Percentiles rank a stretch among this genome's conserved stretches.
These are phyloP conservation scores for Mesocentrotus franciscanus DNA, from an alignment of 53 echinoderm and acorn worm genomes.

Conservation along the genomic window DNA sequence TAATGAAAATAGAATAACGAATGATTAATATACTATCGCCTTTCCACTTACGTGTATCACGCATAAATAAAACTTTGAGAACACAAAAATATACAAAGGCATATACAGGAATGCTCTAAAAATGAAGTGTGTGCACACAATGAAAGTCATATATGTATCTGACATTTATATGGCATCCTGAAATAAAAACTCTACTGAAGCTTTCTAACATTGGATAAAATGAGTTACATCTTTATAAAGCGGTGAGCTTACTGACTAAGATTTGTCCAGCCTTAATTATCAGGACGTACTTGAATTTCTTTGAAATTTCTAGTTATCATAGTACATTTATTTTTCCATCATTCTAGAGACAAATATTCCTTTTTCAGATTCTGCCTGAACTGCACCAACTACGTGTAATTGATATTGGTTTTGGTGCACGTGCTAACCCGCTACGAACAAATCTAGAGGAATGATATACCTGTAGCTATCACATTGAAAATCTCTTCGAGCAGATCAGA, in stretches of 20 bases:
- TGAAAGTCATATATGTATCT: too few relatives aligned
- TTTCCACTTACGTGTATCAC: slow-evolving; percentile 39
- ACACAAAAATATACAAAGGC: slow-evolving; percentile 58
- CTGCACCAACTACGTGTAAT: too few relatives aligned
- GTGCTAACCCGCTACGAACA: too few relatives aligned
- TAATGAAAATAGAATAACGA: neutral
- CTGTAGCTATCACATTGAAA: too few relatives aligned
- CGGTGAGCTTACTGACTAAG: neutral
- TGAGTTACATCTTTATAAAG: too few relatives aligned
- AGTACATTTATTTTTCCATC: neutral
- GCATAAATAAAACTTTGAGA: slow-evolving; percentile 39
- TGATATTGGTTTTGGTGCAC: too few relatives aligned
- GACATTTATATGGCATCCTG: too few relatives aligned
- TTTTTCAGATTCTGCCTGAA: neutral
- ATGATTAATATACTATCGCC: slow-evolving; percentile 33
- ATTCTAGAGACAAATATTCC: neutral
- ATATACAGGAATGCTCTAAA: slow-evolving; percentile 43
- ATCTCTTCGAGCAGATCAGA: too few relatives aligned
- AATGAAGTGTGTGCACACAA: slow-evolving; percentile 5
- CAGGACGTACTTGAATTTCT: neutral
- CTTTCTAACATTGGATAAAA: neutral
- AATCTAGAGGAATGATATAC: too few relatives aligned
- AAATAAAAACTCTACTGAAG: neutral
- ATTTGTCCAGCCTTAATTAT: neutral
- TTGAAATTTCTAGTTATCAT: too few relatives aligned